These are phyloP conservation scores for Muntiacus muntjak DNA, from an alignment of 2,113 vertebrate species.

Conservation along the genomic window DNA sequence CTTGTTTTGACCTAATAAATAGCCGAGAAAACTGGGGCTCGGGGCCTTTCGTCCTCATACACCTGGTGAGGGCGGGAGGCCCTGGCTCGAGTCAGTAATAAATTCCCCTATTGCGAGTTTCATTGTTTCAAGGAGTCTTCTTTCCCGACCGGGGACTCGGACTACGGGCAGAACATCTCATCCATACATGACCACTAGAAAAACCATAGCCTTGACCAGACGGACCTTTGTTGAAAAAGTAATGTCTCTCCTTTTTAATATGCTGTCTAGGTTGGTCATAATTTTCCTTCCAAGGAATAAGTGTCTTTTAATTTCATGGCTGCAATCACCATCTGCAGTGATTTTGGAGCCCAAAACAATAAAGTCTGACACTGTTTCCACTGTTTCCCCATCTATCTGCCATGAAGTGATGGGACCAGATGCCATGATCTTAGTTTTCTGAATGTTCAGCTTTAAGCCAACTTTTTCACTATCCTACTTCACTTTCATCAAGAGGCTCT, in stretches of 20 bases:
- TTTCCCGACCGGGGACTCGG: too few relatives aligned
- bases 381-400: not conserved
- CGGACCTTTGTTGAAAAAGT: not conserved
- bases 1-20: too few relatives aligned
- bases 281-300: not conserved
- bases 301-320: accelerated
- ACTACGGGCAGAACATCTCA: not conserved
- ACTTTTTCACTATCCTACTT: not conserved
- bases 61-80: too few relatives aligned
- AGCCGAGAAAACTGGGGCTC: too few relatives aligned
- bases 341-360: not conserved
- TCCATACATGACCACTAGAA: not conserved
- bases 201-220: not conserved
- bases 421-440: not conserved
- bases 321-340: not conserved
- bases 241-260: not conserved
- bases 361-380: not conserved
- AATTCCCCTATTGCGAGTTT: too few relatives aligned
- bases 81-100: too few relatives aligned
- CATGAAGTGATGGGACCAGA: not conserved
- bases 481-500: not conserved
- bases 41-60: too few relatives aligned
- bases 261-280: not conserved
- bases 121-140: too few relatives aligned
- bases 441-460: not conserved